Base-by-base conservation (phyloP, 2,113 vertebrate genomes). In the Trematocara variabile region DNA sequence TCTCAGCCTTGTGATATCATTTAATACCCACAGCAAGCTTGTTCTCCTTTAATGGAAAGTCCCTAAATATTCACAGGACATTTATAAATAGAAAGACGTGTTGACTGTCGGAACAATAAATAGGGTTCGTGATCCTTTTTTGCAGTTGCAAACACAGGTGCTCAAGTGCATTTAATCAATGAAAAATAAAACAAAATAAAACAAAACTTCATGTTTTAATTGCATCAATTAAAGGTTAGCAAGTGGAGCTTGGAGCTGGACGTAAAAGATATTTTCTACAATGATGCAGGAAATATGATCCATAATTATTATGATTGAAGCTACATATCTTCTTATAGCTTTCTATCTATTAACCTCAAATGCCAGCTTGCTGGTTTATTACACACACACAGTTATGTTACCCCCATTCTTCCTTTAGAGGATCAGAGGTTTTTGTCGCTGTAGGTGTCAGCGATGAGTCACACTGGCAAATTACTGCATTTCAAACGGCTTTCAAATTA, bases 381-480 rank as follows among this genome's bases (percentile, higher is more conserved):
- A 93, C 54, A 84, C 86, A 88, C 58, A 55, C 60, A 58, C 25
- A 75, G 85, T 82, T 86, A 83, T 82, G 92, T 90, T 92, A 80
- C 79, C 82, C 91, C 92, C 93, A 83, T 89, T 94, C 93, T 93
- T 94, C 90, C 93, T 93, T 87, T 73, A 75, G 89, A 94, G 93
- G 94, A 96, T 95, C 94, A 95, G 93, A 95, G 92, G 93, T 92
- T 93, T 85, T 95, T 94, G 95, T 95, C 83, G 90, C 95, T 93
- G 95, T 94, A 95, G 96, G 95, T 96, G 95, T 96, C 86, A 92
- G 89, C 81, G 94, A 96, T 96, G 96, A 97, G 93, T 96, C 96
- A 97, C 95, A 94, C 94, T 89, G 86, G 93, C 95, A 96, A 96
- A 96, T 97, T 95, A 95, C 95, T 86, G 93, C 90, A 89, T 96